Evolutionary conservation across 2,113 vertebrate species (phyloP).

Genomic region (Illadopsis cleaveri): DNA sequence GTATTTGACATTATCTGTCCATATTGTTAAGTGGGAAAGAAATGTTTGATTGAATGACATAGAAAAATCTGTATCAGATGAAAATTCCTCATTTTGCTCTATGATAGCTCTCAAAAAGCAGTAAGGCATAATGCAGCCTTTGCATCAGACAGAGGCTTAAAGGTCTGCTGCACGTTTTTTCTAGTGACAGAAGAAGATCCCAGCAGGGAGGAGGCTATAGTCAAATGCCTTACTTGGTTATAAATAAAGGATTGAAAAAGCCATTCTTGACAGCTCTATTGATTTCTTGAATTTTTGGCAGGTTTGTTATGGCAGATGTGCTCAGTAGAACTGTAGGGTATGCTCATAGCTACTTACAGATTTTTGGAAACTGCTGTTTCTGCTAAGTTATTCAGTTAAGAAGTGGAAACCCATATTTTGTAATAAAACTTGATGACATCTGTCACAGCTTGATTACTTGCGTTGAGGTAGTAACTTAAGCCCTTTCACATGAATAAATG

Average conservation of each 20-base stretch:
- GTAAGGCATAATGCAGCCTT: background rate
- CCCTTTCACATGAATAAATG: background rate
- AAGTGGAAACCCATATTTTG: constrained; percentile 16
- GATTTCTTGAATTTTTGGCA: constrained; percentile 53
- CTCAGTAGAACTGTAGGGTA: constrained; percentile 13
- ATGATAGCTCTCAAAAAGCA: background rate
- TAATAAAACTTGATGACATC: constrained; percentile 50
- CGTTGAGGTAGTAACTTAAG: background rate
- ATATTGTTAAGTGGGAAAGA: background rate
- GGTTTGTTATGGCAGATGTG: constrained; percentile 54
- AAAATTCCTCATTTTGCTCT: background rate
- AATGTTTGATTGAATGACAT: background rate
- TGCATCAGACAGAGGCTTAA: background rate
- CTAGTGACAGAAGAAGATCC: background rate
- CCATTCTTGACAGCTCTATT: constrained; percentile 42
- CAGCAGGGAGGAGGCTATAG: background rate
- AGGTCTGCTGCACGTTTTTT: background rate
- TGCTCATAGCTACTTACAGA: constrained; percentile 45
- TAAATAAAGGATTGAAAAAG: constrained; percentile 37
- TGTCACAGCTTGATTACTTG: constrained; percentile 50
- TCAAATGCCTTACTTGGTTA: constrained; percentile 11
- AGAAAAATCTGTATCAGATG: background rate
- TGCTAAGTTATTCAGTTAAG: constrained; percentile 62
- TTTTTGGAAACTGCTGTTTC: constrained; percentile 64
- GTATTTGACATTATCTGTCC: background rate